Evolutionary conservation across 2,888 invertebrate species (phyloP), one percentile per base, ranked within the genome.

Genomic region (Thera britannica): DNA sequence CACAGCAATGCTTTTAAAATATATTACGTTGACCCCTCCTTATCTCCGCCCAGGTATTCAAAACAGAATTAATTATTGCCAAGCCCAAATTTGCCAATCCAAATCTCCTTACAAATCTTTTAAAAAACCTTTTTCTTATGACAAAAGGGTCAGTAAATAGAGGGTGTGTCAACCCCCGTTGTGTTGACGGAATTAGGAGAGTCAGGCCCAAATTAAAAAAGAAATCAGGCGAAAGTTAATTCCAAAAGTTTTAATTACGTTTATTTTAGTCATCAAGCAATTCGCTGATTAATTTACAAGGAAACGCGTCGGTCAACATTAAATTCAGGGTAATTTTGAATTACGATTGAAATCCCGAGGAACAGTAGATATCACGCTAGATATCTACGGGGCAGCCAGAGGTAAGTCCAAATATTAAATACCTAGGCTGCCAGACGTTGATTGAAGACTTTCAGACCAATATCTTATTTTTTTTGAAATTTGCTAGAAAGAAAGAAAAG

Each of bases 231-330:
- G 84, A 82, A 89, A 87, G 89, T 89, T 90, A 88, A 91, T 91
- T 88, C 83, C 71, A 75, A 87, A 93, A 93, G 92, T 93, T 93
- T 93, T 93, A 93, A 93, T 93, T 93, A 89, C 91, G 87, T 93
- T 92, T 90, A 92, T 93, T 85, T 93, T 91, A 88, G 85, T 86
- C 86, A 89, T 92, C 89, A 86, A 83, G 85, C 84, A 82, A 86
- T 89, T 86, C 84, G 78, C 83, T 90, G 87, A 90, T 91, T 89
- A 89, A 89, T 90, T 90, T 87, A 84, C 72, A 72, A 67, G 73
- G 78, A 79, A 81, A 75, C 70, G 76, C 79, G 61, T 79, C 49
- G 48, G 35, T 44, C 49, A 11, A 12, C 46, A n/a, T 57, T 61
- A 52, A 52, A 34, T 23, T 51, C 12, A 51, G 23, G 35, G 4